Evolutionary conservation across 2,113 vertebrate species (phyloP), one percentile per base, ranked within the genome.

Genomic region (Pomatostomus ruficeps): DNA sequence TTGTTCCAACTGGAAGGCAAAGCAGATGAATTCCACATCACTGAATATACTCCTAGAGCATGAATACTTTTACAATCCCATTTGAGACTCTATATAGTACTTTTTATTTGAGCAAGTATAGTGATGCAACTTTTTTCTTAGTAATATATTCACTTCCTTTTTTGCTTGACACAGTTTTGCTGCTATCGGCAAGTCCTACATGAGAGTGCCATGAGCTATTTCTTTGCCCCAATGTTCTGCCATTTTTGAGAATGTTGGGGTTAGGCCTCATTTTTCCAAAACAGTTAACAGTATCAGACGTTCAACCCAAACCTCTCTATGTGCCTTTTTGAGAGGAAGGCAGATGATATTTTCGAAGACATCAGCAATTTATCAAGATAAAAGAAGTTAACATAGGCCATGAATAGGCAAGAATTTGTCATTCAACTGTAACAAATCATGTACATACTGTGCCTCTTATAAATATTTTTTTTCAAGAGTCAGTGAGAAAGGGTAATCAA

Each of bases 1-100:
- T 42, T 88, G 74, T 95, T 90, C 82, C 74, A 88, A 65, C 7
- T 70, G 25, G 26, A 89, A 96, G 55, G 54, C 40, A 91, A 87
- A 91, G 81, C 58, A 74, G 72, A 91, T 67, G 76, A 94, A 89
- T 75, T 81, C 58, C 55, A 91, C 75, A 52, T 51, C 52, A 45
- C 49, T 54, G 61, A 88, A 25, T 77, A 43, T 36, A 77, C 40
- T 89, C 55, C 62, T 57, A 66, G 14, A 76, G 49, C 33, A 93
- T 14, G 52, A 95, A 82, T 58, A 42, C 58, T 93, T 94, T 95
- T 93, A 94, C 66, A 95, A 33, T 72, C 72, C 49, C 74, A 82
- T 85, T 49, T 70, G 49, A 88, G 71, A 51, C 38, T 88, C 91
- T 62, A 49, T 65, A 82, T 23, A 93, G 67, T 83, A 57, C 42